Percentiles rank a stretch among this genome's conserved stretches.
Conservation (phyloP, 2,113 vertebrate species). For the Thunnus maccoyii region DNA sequence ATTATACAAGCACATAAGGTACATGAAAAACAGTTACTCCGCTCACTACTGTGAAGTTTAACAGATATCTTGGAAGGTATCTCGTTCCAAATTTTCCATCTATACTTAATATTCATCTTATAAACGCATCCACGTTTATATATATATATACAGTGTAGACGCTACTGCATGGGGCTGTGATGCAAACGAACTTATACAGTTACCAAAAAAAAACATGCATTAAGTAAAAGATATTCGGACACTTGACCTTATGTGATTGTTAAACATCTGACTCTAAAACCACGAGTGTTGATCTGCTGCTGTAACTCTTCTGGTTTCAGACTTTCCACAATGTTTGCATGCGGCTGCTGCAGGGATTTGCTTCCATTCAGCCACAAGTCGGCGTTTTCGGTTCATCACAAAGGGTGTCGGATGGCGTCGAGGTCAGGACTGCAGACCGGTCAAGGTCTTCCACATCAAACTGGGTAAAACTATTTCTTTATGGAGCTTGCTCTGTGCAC, state of each 20-base stretch:
- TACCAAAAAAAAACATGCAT: no score
- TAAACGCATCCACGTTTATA: not conserved
- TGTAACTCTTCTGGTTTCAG: not conserved
- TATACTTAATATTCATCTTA: not conserved
- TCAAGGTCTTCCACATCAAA: not conserved
- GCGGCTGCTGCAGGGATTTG: no score
- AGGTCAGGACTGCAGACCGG: not conserved
- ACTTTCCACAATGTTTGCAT: no score
- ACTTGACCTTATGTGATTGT: no score
- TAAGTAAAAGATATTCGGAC: no score
- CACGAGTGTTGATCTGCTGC: not conserved
- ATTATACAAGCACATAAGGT: conserved; percentile 56
- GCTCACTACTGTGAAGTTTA: conserved; percentile 26
- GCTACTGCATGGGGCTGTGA: no score
- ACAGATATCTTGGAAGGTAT: conserved; percentile 14
- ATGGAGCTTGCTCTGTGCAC: no score
- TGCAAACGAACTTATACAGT: no score
- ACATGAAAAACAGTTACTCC: conserved; percentile 11
- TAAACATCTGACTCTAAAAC: not conserved
- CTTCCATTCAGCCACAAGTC: not conserved
- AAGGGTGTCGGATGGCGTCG: not conserved
- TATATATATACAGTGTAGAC: no score
- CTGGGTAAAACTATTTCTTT: no score
- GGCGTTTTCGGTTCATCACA: not conserved
- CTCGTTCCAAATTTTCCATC: not conserved